phyloP scores from a whole-genome alignment of 92 coral and sea anemone species.

The Galaxea fascicularis region DNA sequence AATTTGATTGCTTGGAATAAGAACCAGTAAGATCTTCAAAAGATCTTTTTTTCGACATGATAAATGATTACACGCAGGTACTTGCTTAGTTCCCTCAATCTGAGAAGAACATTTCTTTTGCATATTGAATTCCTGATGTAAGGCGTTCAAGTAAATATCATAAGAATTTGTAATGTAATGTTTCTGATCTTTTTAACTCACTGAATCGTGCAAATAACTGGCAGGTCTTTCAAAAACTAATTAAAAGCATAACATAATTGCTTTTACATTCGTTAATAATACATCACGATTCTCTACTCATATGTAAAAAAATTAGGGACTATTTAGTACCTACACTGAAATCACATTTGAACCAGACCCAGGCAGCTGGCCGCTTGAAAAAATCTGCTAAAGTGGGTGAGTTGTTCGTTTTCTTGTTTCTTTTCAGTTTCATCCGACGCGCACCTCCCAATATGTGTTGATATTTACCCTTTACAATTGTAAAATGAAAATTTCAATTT shows the following conservation, averaged over 20 bases:
- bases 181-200: not conserved
- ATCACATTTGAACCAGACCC: not conserved
- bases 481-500: not conserved
- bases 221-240: not conserved
- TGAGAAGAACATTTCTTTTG: too few relatives aligned
- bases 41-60: too few relatives aligned
- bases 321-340: not conserved
- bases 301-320: not conserved
- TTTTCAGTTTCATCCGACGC: not conserved
- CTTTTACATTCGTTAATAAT: not conserved
- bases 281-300: not conserved
- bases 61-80: too few relatives aligned
- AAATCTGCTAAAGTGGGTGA: too few relatives aligned
- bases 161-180: not conserved
- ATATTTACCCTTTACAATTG: not conserved
- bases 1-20: too few relatives aligned
- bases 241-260: not conserved
- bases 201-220: not conserved
- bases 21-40: too few relatives aligned
- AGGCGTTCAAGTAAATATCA: not conserved
- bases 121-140: not conserved
- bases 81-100: too few relatives aligned
- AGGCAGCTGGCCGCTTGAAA: not conserved
- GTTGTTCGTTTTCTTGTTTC: not conserved
- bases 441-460: not conserved